Conservation (phyloP, 1,140 invertebrate species). For the Rhagoletis zephyria region DNA sequence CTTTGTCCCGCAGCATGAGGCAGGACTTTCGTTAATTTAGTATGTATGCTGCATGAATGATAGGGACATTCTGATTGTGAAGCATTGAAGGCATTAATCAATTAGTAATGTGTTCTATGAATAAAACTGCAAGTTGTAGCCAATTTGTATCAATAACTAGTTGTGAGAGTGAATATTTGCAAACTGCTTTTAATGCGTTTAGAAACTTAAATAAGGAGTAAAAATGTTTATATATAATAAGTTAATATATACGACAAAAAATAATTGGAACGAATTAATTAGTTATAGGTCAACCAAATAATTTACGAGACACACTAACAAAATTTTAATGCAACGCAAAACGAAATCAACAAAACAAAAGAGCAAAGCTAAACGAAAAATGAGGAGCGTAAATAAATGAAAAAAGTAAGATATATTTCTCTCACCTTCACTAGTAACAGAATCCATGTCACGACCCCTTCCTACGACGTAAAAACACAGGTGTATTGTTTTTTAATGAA, state of each 20-base stretch:
- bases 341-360: slow-evolving; percentile 37
- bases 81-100: background rate
- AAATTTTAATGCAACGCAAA: slow-evolving; percentile 39
- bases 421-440: slow-evolving; percentile 77
- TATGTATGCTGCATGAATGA: no score
- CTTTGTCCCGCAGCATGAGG: no score
- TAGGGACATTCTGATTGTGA: no score
- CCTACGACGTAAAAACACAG: slow-evolving; percentile 73
- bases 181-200: no score
- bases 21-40: no score
- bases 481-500: slow-evolving; percentile 51
- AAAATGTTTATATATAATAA: background rate
- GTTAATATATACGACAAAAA: background rate
- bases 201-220: background rate
- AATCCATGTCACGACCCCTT: slow-evolving; percentile 77
- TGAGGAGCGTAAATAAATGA: slow-evolving; percentile 9
- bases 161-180: no score
- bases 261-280: background rate
- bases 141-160: background rate
- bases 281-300: background rate
- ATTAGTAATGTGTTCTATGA: background rate
- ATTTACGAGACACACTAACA: slow-evolving; percentile 6
- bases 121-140: background rate
- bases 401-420: slow-evolving; percentile 57
- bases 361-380: slow-evolving; percentile 31